Evolutionary conservation across 2,113 vertebrate species (phyloP), one percentile per base, ranked within the genome.

Genomic region (Ramphastos sulfuratus): DNA sequence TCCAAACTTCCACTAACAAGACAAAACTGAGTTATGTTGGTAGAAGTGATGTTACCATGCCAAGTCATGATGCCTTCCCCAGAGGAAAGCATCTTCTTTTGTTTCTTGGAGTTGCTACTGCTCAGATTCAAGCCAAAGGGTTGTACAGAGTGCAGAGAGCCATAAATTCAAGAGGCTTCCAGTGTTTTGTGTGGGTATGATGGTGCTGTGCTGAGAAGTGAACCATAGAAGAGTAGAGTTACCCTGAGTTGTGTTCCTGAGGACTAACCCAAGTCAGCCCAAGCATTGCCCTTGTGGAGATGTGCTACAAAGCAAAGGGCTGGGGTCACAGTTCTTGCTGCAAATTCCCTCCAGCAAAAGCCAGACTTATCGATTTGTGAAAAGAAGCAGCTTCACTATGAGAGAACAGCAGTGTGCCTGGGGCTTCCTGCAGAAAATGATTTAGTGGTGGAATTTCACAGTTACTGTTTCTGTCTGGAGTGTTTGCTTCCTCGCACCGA

Each of bases 41-140:
- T 52, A 48, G 31, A 77, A 73, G 39, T 74, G 27, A 3, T 48
- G 4, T 60, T 56, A 33, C 69, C 1, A 2, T 33, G 46, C 61
- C 37, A 13, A 6, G 24, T 80, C n/a, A 4, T 16, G 65, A 14
- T 6, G 3, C 39, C 23, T 59, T 87, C 63, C 39, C 30, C 2
- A 2, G 20, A 63, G 11, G 37, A 44, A 74, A 81, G 74, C 33
- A 84, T 94, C 39, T 25, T 5, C 65, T 60, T 64, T 64, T 1
- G 0, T 83, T 79, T 83, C 50, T 84, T 63, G 0, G 0, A 33
- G 30, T 21, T 42, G 17, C 15, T 89, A 5, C 15, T 1, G 1
- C 25, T 66, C 15, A 30, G 35, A 39, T 63, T 90, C 5, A 39
- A 90, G n/a, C 42, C 31, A 60, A 55, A 72, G 58, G 37, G n/a